These are phyloP conservation scores for Pristis pectinata DNA, from an alignment of 2,797 vertebrate species.

Conservation along the genomic window DNA sequence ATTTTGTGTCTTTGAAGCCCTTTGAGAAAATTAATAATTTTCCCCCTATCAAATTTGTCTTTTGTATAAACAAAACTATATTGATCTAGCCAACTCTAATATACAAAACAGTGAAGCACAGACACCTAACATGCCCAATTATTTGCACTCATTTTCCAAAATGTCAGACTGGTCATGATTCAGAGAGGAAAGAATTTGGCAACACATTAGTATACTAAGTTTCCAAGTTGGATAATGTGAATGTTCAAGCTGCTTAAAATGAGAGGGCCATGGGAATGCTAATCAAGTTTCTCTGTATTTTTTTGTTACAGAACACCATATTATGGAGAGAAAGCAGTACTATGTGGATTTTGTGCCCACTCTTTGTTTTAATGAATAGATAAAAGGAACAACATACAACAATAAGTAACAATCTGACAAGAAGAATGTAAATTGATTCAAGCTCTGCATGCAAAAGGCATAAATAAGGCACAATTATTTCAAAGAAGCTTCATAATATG, in stretches of 20 bases:
- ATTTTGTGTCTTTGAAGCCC: too few species aligned
- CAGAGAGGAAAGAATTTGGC: neutral
- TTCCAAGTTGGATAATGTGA: neutral
- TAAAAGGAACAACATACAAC: neutral
- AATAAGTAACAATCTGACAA: neutral
- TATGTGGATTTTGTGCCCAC: neutral
- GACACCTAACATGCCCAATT: neutral
- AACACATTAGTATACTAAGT: neutral
- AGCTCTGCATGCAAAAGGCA: neutral
- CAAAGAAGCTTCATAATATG: neutral
- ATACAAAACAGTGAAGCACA: too few species aligned
- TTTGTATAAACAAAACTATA: too few species aligned
- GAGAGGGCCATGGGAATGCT: neutral
- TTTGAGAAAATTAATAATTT: too few species aligned
- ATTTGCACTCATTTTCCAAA: neutral
- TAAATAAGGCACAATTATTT: neutral
- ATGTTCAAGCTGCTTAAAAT: neutral
- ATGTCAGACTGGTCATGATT: neutral
- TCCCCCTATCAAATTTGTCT: too few species aligned
- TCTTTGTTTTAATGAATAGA: neutral
- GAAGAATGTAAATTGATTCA: neutral
- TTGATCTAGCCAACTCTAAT: too few species aligned
- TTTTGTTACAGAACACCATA: neutral
- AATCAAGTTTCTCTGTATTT: too few species aligned
- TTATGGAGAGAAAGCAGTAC: neutral